Percentiles rank a stretch among this genome's conserved stretches.
These are phyloP conservation scores for Pseudopipra pipra DNA, from an alignment of 2,113 vertebrate genomes.

Conservation along the genomic window DNA sequence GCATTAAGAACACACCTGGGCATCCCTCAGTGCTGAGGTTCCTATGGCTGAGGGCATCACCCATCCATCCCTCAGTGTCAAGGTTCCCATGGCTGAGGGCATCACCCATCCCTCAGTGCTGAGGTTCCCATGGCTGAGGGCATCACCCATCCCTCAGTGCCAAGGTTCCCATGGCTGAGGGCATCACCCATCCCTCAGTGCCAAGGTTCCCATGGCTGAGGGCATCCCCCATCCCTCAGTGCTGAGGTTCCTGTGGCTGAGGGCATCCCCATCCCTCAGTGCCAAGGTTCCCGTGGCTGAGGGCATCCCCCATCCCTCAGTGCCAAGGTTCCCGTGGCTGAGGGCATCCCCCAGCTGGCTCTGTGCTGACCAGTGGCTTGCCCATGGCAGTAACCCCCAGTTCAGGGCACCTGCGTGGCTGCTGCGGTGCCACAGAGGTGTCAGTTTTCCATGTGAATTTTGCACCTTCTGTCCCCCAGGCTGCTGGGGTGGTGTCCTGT, in stretches of 20 bases:
- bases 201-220: too few relatives aligned
- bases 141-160: too few relatives aligned
- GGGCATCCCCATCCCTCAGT: not conserved
- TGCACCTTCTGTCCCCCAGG: not conserved
- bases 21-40: fast-evolving
- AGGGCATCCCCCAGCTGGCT: not conserved
- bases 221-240: not conserved
- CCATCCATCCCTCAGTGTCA: too few relatives aligned
- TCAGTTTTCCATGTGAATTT: fast-evolving
- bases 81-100: too few relatives aligned
- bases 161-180: too few relatives aligned
- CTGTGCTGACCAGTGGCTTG: fast-evolving
- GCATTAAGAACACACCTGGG: not conserved
- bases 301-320: too few relatives aligned
- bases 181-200: too few relatives aligned
- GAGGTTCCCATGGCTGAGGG: too few relatives aligned
- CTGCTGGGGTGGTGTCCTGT: not conserved
- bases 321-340: too few relatives aligned
- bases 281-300: too few relatives aligned
- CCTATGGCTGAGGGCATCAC: fast-evolving
- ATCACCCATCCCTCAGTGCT: too few relatives aligned
- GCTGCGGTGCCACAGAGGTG: not conserved
- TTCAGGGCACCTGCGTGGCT: not conserved
- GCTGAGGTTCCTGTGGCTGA: fast-evolving
- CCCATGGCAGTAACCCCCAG: not conserved